Evolutionary conservation across 2,888 invertebrate species (phyloP).

Genomic region (Sacculina carcini): DNA sequence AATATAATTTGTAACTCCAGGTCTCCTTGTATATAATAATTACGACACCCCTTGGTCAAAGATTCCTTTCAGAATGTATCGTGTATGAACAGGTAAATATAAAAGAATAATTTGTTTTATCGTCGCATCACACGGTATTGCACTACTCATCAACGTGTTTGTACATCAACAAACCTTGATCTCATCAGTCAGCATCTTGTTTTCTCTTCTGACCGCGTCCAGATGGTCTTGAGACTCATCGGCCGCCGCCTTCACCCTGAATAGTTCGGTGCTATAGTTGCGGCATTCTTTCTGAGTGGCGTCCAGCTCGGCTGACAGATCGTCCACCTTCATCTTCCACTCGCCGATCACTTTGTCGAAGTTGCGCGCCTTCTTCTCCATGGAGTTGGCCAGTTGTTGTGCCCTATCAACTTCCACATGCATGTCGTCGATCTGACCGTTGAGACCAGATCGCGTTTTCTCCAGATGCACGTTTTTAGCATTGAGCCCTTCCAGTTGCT

Average conservation of each 20-base stretch:
- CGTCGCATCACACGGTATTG: too few species aligned
- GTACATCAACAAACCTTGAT: constrained; percentile 43
- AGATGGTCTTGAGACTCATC: constrained; percentile 92
- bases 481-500: constrained; percentile 89
- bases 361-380: constrained; percentile 98
- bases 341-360: constrained; percentile 99
- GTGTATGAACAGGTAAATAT: background rate
- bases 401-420: constrained; percentile 94
- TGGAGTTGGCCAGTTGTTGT: constrained; percentile 74
- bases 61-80: too few species aligned
- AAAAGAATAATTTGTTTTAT: background rate
- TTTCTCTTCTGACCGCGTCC: constrained; percentile 92
- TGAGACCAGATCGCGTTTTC: constrained; percentile 87
- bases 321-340: constrained; percentile 97
- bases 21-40: too few species aligned
- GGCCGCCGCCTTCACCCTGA: constrained; percentile 87
- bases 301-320: constrained; percentile 86
- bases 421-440: constrained; percentile 89
- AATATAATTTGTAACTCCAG: too few species aligned
- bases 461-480: constrained; percentile 88
- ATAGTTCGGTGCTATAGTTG: constrained; percentile 95
- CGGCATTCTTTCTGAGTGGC: constrained; percentile 98
- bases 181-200: constrained; percentile 79
- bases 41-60: too few species aligned
- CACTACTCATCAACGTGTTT: constrained; percentile 99